Evolutionary conservation across 2,797 vertebrate species (phyloP).

Genomic region (Sebastes jordani): DNA sequence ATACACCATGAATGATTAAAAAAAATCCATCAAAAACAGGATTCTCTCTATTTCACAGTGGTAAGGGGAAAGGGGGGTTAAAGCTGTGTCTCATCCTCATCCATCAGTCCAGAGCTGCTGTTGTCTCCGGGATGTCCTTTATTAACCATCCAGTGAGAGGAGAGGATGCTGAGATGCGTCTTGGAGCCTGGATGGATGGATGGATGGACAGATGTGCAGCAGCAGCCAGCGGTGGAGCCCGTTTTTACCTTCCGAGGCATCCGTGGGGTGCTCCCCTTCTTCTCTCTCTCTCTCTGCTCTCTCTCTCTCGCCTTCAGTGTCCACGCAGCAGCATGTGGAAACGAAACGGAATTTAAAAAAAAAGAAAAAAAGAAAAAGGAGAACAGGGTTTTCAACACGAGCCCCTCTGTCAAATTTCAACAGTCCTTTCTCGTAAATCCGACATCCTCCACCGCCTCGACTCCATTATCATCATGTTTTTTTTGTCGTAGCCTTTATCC

Average conservation of each 20-base stretch:
- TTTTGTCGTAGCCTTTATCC: constrained; percentile 67
- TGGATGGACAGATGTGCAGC: no score
- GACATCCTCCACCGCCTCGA: constrained; percentile 73
- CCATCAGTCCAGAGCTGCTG: constrained; percentile 47
- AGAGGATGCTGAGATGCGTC: constrained; percentile 14
- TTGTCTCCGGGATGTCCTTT: constrained; percentile 52
- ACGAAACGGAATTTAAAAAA: constrained; percentile 5
- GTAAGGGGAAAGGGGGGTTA: constrained; percentile 49
- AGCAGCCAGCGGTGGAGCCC: constrained; percentile 66
- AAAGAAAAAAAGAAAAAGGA: constrained; percentile 3
- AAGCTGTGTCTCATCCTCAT: constrained; percentile 62
- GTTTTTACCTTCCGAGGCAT: constrained; percentile 68
- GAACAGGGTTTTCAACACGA: constrained; percentile 8
- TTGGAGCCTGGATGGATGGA: constrained; percentile 34
- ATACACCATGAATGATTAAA: constrained; percentile 61
- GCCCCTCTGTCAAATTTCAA: constrained; percentile 72
- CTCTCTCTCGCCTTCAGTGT: constrained; percentile 25
- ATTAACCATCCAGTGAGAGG: constrained; percentile 46
- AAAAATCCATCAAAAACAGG: constrained; percentile 54
- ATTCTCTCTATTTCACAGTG: constrained; percentile 66
- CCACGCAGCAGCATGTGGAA: constrained; percentile 54
- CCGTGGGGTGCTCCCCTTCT: constrained; percentile 58
- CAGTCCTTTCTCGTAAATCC: constrained; percentile 71
- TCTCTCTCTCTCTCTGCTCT: constrained; percentile 18
- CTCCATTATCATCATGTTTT: constrained; percentile 72